Evolutionary conservation across 2,797 vertebrate genomes (phyloP), one percentile per base, ranked within the genome.

Genomic region (Trachurus trachurus): DNA sequence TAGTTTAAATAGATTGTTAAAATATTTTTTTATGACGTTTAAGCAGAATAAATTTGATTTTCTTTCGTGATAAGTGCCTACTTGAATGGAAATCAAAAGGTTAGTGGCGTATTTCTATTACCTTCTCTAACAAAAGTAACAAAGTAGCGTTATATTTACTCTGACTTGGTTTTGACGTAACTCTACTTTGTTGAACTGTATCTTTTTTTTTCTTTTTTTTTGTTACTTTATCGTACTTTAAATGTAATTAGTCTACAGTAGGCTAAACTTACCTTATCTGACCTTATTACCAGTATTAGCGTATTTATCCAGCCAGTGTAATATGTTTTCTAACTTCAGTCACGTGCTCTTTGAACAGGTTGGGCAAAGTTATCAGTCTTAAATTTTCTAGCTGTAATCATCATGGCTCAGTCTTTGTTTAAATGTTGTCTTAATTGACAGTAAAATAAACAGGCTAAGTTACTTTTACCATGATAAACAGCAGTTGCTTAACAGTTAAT

Each of bases 11-110:
- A 9, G 13, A 1, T 60, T 71, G 29, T 17, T 22, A 59, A 37
- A 47, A 40, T 44, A 34, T 42, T 56, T 66, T 66, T 2, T 17
- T 34, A 40, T 26, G 21, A 44, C 29, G n/a, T 34, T 52, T 26
- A 47, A 34, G 56, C 56, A 61, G 52, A n/a, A n/a, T 45, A 7
- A 5, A 12, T 13, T 10, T 31, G 34, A 10, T 15, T 17, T 9
- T 37, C 1, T 13, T 53, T 26, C 19, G 62, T 56, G 42, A 47
- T 26, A 65, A 59, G 78, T 16, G 44, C 56, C 67, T 76, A 74
- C 81, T 26, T 26, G 92, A 82, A 92, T 93, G 90, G 88, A 89
- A 92, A 74, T 74, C 54, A 70, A 68, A 83, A 93, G 93, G 94
- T 93, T 75, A 67, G 93, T 92, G 65, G 67, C 49, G 45, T 6